Evolutionary conservation across 2,113 vertebrate species (phyloP).

Genomic region (Apteryx owenii): DNA sequence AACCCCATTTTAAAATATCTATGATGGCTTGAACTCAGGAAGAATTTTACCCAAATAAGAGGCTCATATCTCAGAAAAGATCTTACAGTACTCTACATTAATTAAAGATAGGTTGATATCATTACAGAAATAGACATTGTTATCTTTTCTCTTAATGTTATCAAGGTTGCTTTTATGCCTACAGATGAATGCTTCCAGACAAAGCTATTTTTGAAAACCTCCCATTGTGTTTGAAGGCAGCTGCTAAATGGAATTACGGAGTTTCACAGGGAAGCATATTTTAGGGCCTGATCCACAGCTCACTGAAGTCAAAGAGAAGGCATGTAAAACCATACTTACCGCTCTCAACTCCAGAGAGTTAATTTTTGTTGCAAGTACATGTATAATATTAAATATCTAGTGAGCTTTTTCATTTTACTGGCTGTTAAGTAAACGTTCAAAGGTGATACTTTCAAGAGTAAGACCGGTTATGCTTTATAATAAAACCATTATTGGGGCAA

Average conservation of each 20-base stretch:
- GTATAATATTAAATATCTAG: neutral
- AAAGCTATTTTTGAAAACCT: slow-evolving; percentile 50
- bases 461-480: neutral
- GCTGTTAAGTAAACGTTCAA: neutral
- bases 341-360: neutral
- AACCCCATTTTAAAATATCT: neutral
- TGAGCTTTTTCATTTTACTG: neutral
- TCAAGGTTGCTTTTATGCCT: slow-evolving; percentile 25
- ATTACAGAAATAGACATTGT: slow-evolving; percentile 31
- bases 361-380: neutral
- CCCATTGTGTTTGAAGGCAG: slow-evolving; percentile 41
- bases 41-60: neutral
- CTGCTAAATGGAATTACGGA: slow-evolving; percentile 26
- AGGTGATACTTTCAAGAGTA: neutral
- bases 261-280: neutral
- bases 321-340: neutral
- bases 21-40: neutral
- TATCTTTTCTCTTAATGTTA: slow-evolving; percentile 45
- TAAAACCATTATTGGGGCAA: neutral
- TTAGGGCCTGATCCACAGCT: neutral
- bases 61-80: neutral
- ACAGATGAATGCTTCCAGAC: slow-evolving; percentile 34
- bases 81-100: slow-evolving; percentile 38
- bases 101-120: slow-evolving; percentile 59
- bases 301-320: neutral